Percentiles rank a stretch among this genome's conserved stretches.
Evolutionary conservation across 2,113 vertebrate species (phyloP).

Genomic region (Lepus timidus): DNA sequence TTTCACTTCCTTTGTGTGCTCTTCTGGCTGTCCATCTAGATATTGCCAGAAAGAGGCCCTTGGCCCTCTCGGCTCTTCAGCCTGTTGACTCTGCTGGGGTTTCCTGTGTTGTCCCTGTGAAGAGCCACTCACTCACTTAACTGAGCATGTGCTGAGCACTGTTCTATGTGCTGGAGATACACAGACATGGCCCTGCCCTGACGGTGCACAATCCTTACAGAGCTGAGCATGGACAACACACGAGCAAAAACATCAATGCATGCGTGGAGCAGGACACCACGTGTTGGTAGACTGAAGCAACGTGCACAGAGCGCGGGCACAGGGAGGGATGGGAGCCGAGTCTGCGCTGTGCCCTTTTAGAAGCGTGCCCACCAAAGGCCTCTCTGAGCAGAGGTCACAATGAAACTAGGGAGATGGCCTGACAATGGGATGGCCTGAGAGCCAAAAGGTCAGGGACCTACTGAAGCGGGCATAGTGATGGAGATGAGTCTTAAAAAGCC

Average conservation of each 20-base stretch:
- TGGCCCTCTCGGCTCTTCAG: background rate
- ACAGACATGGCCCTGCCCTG: background rate
- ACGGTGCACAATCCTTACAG: background rate
- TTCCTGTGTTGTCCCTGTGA: background rate
- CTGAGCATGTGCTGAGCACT: background rate
- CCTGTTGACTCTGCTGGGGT: background rate
- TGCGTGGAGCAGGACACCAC: background rate
- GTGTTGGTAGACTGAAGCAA: background rate
- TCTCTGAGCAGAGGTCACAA: background rate
- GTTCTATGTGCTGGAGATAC: background rate
- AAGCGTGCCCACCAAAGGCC: background rate
- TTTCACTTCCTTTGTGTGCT: background rate
- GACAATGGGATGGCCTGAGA: background rate
- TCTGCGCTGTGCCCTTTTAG: background rate
- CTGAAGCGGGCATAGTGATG: background rate
- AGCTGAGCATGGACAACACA: background rate
- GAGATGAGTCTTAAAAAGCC: background rate
- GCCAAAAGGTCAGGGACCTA: background rate
- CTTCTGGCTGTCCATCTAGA: conserved; percentile 22
- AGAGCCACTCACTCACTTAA: background rate
- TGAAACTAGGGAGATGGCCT: background rate
- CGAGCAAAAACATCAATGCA: background rate
- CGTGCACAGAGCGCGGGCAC: background rate
- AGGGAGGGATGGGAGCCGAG: background rate
- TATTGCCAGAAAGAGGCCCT: conserved; percentile 5